A percentile compares a stretch with the other conserved stretches of the same genome.
Evolutionary conservation across 2,888 invertebrate genomes (phyloP).

Genomic region (Tribolium freemani): DNA sequence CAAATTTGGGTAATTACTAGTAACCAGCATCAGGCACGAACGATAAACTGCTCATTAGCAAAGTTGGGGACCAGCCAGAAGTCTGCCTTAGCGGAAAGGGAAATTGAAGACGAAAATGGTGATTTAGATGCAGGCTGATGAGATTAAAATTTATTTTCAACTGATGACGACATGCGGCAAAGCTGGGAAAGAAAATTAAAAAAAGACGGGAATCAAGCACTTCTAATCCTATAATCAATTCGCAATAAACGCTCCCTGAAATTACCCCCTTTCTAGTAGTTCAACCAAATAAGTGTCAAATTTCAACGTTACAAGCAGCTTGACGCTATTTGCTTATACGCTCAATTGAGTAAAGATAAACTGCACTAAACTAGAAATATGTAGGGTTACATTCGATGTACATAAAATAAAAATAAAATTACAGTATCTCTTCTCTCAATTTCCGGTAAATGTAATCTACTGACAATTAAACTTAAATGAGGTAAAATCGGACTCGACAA

Average conservation of each 20-base stretch:
- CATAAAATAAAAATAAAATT: neutral
- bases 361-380: too few relatives aligned
- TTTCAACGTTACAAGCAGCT: too few relatives aligned
- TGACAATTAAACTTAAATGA: neutral
- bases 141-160: conserved; percentile 46
- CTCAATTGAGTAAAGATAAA: too few relatives aligned
- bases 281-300: too few relatives aligned
- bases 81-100: conserved; percentile 17
- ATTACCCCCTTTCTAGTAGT: too few relatives aligned
- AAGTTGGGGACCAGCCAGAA: conserved; percentile 41
- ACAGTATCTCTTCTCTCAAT: neutral
- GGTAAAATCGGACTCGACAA: neutral
- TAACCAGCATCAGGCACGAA: conserved; percentile 57
- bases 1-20: conserved; percentile 62
- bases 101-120: conserved; percentile 45
- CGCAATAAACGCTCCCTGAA: neutral
- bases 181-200: conserved; percentile 32
- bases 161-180: conserved; percentile 17
- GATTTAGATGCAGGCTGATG: conserved; percentile 37
- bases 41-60: conserved; percentile 63
- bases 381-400: too few relatives aligned
- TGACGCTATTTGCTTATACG: too few relatives aligned
- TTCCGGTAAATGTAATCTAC: neutral
- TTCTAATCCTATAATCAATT: neutral
- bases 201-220: conserved; percentile 20